A percentile compares a stretch with the other conserved stretches of the same genome.
phyloP scores from a whole-genome alignment of 1,140 invertebrate species.

The Philopotamus ludificatus region DNA sequence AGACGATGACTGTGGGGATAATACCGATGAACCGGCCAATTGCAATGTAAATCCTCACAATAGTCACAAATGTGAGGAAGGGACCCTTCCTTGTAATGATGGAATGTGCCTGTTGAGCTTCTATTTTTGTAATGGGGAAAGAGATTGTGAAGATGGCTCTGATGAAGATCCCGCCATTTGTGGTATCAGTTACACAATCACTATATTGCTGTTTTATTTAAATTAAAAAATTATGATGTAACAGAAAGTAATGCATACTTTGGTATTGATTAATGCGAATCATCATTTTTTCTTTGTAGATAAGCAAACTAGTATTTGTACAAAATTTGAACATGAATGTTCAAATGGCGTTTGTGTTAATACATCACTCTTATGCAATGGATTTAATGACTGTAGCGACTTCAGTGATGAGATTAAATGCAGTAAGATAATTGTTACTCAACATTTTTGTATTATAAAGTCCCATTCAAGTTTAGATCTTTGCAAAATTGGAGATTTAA shows the following conservation, averaged over 20 bases:
- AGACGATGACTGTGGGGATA: constrained; percentile 64
- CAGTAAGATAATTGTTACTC: constrained; percentile 50
- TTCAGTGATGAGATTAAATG: constrained; percentile 66
- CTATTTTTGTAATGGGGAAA: constrained; percentile 60
- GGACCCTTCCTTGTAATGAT: constrained; percentile 53
- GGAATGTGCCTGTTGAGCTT: constrained; percentile 51
- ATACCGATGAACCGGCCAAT: constrained; percentile 60
- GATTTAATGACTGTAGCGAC: constrained; percentile 73
- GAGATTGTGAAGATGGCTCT: constrained; percentile 57
- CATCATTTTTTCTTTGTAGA: no score
- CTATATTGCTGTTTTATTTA: no score
- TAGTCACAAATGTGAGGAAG: constrained; percentile 47
- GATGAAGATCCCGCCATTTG: constrained; percentile 47
- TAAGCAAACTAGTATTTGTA: no score
- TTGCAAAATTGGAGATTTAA: constrained; percentile 5
- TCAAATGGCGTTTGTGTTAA: constrained; percentile 67
- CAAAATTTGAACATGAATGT: constrained; percentile 51
- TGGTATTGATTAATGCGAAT: no score
- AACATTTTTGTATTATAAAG: no score
- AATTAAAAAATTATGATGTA: no score
- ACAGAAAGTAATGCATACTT: no score
- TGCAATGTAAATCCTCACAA: constrained; percentile 45
- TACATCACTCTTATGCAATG: constrained; percentile 69
- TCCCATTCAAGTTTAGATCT: no score
- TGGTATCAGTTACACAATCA: no score